Conservation (phyloP, 2,797 vertebrate species). For the Xenopus petersii region DNA sequence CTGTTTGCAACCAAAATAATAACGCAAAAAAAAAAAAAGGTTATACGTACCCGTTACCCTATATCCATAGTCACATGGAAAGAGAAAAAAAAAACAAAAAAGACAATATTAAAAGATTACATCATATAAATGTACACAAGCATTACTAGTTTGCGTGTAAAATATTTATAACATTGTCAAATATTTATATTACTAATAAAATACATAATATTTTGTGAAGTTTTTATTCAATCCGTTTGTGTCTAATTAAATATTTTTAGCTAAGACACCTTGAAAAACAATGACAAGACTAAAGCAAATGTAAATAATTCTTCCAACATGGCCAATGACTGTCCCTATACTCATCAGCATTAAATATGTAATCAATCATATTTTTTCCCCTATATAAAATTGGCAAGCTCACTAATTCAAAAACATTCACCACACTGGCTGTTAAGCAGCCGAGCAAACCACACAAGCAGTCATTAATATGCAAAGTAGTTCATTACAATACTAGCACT, state of each 20-base stretch:
- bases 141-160: too few species aligned
- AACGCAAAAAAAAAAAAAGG: slow-evolving; percentile 32
- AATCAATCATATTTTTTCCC: slow-evolving; percentile 55
- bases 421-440: slow-evolving; percentile 55
- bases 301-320: too few species aligned
- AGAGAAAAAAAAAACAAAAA: slow-evolving; percentile 55
- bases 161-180: too few species aligned
- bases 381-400: background rate
- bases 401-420: slow-evolving; percentile 56
- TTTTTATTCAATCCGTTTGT: too few species aligned
- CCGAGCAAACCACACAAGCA: slow-evolving; percentile 60
- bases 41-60: slow-evolving; percentile 77
- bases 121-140: too few species aligned
- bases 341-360: slow-evolving; percentile 34
- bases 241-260: too few species aligned
- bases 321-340: too few species aligned
- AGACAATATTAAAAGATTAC: slow-evolving; percentile 21
- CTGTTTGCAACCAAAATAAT: background rate
- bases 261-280: too few species aligned
- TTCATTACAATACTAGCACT: slow-evolving; percentile 52
- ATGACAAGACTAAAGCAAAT: too few species aligned
- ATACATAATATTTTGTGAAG: too few species aligned
- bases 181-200: too few species aligned
- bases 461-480: slow-evolving; percentile 58
- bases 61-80: slow-evolving; percentile 63